Conservation (phyloP, 1,140 invertebrate species). For the Daktulosphaira vitifoliae region DNA sequence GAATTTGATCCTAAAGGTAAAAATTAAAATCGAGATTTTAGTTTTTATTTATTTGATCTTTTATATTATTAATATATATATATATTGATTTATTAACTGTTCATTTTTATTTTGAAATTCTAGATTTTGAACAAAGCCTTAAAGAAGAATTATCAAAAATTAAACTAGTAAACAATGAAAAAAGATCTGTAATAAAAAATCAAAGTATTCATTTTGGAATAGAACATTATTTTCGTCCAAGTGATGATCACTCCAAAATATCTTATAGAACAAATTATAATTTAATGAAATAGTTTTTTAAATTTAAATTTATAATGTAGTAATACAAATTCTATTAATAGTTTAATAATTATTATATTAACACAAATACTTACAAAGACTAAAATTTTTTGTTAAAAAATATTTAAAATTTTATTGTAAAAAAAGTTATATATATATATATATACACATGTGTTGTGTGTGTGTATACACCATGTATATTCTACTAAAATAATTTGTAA, state of each 20-base stretch:
- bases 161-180: neutral
- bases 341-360: too few relatives aligned
- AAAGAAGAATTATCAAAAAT: neutral
- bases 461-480: too few relatives aligned
- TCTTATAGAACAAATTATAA: too few relatives aligned
- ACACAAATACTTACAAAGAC: too few relatives aligned
- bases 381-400: too few relatives aligned
- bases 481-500: too few relatives aligned
- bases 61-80: neutral
- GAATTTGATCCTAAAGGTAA: slow-evolving; percentile 8
- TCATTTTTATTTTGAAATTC: neutral
- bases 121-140: slow-evolving; percentile 9
- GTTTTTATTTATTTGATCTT: neutral
- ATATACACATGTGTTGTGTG: too few relatives aligned
- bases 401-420: too few relatives aligned
- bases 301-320: too few relatives aligned
- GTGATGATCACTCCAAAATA: slow-evolving; percentile 1
- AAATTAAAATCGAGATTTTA: neutral
- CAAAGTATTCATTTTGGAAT: neutral
- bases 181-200: neutral
- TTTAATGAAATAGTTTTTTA: too few relatives aligned
- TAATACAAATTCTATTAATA: too few relatives aligned
- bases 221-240: slow-evolving; percentile 29
- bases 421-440: too few relatives aligned
- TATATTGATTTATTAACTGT: neutral